Conservation (phyloP, 2,797 vertebrate genomes). For the Anabas testudineus region DNA sequence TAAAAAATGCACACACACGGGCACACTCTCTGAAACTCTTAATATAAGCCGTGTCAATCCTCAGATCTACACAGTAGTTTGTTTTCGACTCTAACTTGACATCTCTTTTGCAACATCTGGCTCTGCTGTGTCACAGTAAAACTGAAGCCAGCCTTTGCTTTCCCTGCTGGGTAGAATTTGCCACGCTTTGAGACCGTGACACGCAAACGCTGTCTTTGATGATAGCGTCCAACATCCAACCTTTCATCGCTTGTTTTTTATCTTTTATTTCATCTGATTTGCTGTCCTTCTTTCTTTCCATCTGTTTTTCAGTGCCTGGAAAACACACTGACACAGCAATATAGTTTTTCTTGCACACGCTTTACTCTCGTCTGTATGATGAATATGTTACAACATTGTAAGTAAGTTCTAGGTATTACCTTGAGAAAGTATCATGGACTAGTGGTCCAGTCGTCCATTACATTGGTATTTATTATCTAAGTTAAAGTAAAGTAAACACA, state of each 20-base stretch:
- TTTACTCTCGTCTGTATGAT: neutral
- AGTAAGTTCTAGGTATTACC: neutral
- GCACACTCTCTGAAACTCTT: slow-evolving; percentile 18
- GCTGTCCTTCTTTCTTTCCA: neutral
- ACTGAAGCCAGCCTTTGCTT: slow-evolving; percentile 36
- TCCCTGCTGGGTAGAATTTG: slow-evolving; percentile 58
- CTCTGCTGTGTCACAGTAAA: slow-evolving; percentile 50
- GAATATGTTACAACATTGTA: no score
- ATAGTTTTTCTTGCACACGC: slow-evolving; percentile 6
- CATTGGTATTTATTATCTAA: no score
- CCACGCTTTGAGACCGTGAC: slow-evolving; percentile 48
- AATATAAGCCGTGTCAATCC: slow-evolving; percentile 7
- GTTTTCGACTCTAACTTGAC: slow-evolving; percentile 43
- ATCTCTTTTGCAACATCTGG: slow-evolving; percentile 61
- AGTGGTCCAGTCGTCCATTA: neutral
- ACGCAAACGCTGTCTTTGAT: slow-evolving; percentile 44
- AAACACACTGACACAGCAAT: slow-evolving; percentile 4
- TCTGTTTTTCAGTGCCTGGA: slow-evolving; percentile 22
- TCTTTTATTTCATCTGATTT: slow-evolving; percentile 24
- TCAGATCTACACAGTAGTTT: slow-evolving; percentile 47
- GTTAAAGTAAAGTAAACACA: neutral
- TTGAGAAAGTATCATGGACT: neutral
- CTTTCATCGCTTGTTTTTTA: slow-evolving; percentile 19
- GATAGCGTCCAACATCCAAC: slow-evolving; percentile 18
- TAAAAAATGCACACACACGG: slow-evolving; percentile 9